Percentiles rank a stretch among this genome's conserved stretches.
Conservation (phyloP, 2,888 invertebrate species). For the Heliconius cydno region DNA sequence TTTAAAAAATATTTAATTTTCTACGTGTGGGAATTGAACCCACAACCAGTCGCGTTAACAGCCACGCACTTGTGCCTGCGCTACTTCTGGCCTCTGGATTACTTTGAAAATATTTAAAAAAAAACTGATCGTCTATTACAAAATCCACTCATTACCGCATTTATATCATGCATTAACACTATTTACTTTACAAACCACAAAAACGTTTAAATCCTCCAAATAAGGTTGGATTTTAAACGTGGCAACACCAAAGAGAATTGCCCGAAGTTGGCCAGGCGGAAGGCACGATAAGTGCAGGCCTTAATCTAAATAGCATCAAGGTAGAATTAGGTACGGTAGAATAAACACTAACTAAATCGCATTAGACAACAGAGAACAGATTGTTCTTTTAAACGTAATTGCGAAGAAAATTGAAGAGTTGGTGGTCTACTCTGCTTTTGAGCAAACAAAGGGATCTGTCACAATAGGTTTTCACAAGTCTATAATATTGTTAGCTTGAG, state of each 20-base stretch:
- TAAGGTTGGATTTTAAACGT: slow-evolving; percentile 62
- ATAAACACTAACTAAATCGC: slow-evolving; percentile 50
- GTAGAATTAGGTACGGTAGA: slow-evolving; percentile 59
- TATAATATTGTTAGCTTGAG: background rate
- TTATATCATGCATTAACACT: slow-evolving; percentile 69
- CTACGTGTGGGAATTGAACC: too few relatives aligned
- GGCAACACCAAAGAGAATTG: slow-evolving; percentile 59
- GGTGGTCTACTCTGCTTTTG: slow-evolving; percentile 20
- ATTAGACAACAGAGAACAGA: slow-evolving; percentile 33
- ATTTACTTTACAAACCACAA: slow-evolving; percentile 48
- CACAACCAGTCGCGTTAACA: too few relatives aligned
- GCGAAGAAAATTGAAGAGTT: slow-evolving; percentile 40
- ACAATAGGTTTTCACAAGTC: background rate
- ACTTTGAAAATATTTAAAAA: too few relatives aligned
- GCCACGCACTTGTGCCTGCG: too few relatives aligned
- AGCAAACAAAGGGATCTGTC: slow-evolving; percentile 2
- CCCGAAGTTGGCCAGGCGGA: slow-evolving; percentile 69
- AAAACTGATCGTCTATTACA: slow-evolving; percentile 65
- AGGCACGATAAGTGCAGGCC: slow-evolving; percentile 73
- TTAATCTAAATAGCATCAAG: slow-evolving; percentile 79
- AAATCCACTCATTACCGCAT: slow-evolving; percentile 69
- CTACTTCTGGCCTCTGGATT: too few relatives aligned
- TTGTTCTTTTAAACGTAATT: slow-evolving; percentile 44
- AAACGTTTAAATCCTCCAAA: slow-evolving; percentile 52
- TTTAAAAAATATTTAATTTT: too few relatives aligned